phyloP scores from a whole-genome alignment of 2,888 invertebrate species.

The Ochropleura plecta region DNA sequence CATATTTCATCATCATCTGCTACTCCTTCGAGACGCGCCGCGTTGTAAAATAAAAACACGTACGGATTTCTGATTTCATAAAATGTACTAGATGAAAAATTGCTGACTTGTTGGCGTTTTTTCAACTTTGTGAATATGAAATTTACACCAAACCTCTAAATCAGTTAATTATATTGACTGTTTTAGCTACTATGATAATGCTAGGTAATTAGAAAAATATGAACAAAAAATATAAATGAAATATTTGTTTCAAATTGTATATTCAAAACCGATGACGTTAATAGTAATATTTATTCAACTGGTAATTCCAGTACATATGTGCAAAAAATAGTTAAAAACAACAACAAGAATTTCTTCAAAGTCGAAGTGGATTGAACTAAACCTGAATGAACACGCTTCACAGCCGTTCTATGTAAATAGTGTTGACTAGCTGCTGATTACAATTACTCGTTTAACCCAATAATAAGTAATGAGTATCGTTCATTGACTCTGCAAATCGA shows the following conservation, averaged over 20 bases:
- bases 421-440: slow-evolving; percentile 23
- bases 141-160: background rate
- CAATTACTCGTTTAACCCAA: slow-evolving; percentile 20
- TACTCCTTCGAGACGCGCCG: slow-evolving; percentile 38
- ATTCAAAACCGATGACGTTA: background rate
- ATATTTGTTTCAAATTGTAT: background rate
- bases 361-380: slow-evolving; percentile 6
- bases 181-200: background rate
- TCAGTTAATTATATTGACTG: background rate
- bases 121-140: background rate
- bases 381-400: slow-evolving; percentile 15
- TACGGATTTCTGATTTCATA: slow-evolving; percentile 30
- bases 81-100: slow-evolving; percentile 18
- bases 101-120: background rate
- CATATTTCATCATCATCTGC: slow-evolving; percentile 49
- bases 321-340: background rate
- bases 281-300: background rate
- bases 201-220: too few species aligned
- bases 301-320: background rate
- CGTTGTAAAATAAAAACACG: slow-evolving; percentile 40
- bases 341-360: slow-evolving; percentile 1
- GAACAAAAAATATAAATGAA: background rate
- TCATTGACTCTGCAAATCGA: slow-evolving; percentile 33
- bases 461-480: slow-evolving; percentile 43
- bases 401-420: slow-evolving; percentile 14